Base-by-base conservation (phyloP, 2,888 invertebrate species). In the Tyria jacobaeae region DNA sequence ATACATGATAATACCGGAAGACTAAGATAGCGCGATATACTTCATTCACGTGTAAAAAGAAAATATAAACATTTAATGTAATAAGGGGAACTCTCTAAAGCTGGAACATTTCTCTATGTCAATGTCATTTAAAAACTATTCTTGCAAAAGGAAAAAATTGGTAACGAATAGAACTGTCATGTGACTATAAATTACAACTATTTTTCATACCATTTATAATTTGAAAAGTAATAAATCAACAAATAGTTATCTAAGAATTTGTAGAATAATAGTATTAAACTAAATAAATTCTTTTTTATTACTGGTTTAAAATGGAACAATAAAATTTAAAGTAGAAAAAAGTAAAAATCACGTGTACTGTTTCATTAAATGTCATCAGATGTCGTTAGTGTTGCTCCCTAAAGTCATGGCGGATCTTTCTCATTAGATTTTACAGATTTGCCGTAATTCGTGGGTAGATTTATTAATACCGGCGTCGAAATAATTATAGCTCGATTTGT, bases 341-440 rank as follows among this genome's bases (percentile, higher is more conserved):
- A 87, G 55, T 61, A 82, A 83, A 44, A 88, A 90, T 94, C 93
- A 94, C 94, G 92, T 93, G 93, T 90, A 79, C 83, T 79, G 81
- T 76, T 87, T 84, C 77, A 73, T 48, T 70, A 64, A 76, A 64
- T 63, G 79, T 80, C 87, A 87, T 83, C 89, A 92, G 94, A 92
- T 92, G 93, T 90, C 93, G 90, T 89, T 86, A 87, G 85, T 88
- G 86, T 84, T 85, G 86, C 82, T 87, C 82, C 80, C 79, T 85
- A 85, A 91, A 89, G 90, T 93, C 90, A 94, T 94, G 93, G 94
- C 91, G 90, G 90, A 93, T 91, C 88, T 91, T 89, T 86, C 90
- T 88, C 88, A 87, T 77, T 87, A 88, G 81, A 82, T 84, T 90
- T 90, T 90, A 88, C 85, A 88, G 86, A 87, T 90, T 90, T 88